Conservation (phyloP, 2,888 invertebrate species). For the Sycophila texana region DNA sequence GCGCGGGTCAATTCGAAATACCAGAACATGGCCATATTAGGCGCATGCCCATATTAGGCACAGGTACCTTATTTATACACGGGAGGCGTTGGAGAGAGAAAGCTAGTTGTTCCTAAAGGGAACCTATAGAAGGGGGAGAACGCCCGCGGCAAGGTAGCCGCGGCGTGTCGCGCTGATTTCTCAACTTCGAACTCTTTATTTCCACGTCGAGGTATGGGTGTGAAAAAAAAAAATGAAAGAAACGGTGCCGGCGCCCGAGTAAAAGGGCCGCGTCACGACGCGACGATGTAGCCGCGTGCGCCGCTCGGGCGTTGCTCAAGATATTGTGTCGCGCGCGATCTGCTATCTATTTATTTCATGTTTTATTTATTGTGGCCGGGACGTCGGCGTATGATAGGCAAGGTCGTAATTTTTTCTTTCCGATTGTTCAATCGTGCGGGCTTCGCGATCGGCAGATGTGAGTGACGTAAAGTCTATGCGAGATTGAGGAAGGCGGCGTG, state of each 20-base stretch:
- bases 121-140: too few relatives aligned
- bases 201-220: too few relatives aligned
- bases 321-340: conserved; percentile 25
- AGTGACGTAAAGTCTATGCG: background rate
- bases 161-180: conserved; percentile 6
- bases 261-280: background rate
- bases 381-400: background rate
- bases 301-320: background rate
- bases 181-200: background rate
- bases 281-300: background rate
- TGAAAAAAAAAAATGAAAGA: background rate
- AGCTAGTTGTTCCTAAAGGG: too few relatives aligned
- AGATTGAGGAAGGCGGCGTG: too few relatives aligned
- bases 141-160: conserved; percentile 69
- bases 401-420: background rate
- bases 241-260: background rate
- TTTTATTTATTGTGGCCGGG: conserved; percentile 24
- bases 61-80: too few relatives aligned
- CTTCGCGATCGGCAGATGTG: background rate
- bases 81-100: background rate
- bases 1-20: too few relatives aligned
- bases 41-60: too few relatives aligned
- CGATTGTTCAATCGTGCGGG: background rate
- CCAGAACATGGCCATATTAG: too few relatives aligned
- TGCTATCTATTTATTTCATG: conserved; percentile 25